phyloP scores from a whole-genome alignment of 2,113 vertebrate species.

The Vulpes lagopus region DNA sequence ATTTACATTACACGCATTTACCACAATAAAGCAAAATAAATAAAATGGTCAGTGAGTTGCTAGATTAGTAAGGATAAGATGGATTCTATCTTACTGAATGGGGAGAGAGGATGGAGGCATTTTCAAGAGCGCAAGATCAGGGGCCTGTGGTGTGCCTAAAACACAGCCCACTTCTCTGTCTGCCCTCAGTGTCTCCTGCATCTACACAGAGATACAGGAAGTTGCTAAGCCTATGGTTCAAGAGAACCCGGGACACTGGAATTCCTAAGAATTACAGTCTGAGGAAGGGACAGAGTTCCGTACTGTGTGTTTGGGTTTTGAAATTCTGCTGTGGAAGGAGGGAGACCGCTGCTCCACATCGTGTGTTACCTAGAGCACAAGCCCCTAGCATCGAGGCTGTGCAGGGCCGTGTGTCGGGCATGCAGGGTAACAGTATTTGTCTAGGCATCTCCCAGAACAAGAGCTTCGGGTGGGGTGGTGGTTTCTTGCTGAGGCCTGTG shows the following conservation, averaged over 20 bases:
- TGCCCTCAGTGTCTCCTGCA: neutral
- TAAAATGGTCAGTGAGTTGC: neutral
- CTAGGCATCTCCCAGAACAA: neutral
- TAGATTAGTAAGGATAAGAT: neutral
- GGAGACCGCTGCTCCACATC: too few relatives aligned
- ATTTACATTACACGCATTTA: neutral
- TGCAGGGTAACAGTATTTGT: neutral
- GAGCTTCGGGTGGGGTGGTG: neutral
- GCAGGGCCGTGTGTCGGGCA: fast-evolving
- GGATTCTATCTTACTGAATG: too few relatives aligned
- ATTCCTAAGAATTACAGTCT: neutral
- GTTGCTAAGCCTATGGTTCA: neutral
- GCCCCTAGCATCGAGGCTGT: fast-evolving
- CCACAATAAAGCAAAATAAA: neutral
- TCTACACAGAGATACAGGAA: neutral
- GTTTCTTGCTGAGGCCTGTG: neutral
- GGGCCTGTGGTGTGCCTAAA: neutral
- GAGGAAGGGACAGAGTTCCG: neutral
- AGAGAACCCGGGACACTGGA: neutral
- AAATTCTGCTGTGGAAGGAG: neutral
- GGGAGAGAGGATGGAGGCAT: neutral
- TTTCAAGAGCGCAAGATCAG: neutral
- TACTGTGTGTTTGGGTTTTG: neutral
- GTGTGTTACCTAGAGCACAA: neutral
- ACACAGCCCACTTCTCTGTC: neutral